phyloP scores from a whole-genome alignment of 2,113 vertebrate genomes.

The Hassar affinis region DNA sequence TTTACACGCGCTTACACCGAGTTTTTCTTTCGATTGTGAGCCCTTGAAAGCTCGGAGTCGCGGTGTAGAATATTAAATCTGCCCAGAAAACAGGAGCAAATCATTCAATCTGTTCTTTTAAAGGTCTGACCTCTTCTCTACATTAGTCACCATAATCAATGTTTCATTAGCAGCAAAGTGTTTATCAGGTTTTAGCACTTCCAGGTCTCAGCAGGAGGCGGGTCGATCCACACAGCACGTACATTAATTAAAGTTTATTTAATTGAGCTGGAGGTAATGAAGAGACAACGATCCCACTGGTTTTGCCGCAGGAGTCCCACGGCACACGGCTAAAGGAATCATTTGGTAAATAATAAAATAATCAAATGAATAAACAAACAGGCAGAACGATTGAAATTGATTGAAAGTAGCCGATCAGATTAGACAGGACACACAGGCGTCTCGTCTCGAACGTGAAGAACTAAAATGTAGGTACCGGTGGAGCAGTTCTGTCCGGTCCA shows the following conservation, averaged over 20 bases:
- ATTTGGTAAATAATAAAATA: neutral
- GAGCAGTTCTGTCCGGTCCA: constrained; percentile 96
- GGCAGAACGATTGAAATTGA: neutral
- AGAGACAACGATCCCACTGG: constrained; percentile 72
- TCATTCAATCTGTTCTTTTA: constrained; percentile 56
- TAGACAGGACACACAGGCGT: no score
- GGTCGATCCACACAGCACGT: constrained; percentile 88
- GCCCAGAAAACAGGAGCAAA: constrained; percentile 50
- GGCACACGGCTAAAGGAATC: neutral
- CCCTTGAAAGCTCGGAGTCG: constrained; percentile 70
- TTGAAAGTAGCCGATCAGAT: neutral
- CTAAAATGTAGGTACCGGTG: constrained; percentile 73
- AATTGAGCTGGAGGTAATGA: constrained; percentile 97
- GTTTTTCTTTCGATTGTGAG: constrained; percentile 62
- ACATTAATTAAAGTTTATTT: constrained; percentile 99
- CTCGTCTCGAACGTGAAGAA: no score
- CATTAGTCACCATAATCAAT: constrained; percentile 93
- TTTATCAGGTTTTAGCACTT: constrained; percentile 98
- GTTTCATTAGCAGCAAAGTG: constrained; percentile 98
- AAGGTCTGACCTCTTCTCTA: constrained; percentile 71
- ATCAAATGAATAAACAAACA: neutral
- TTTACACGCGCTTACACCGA: neutral
- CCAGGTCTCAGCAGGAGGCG: constrained; percentile 70
- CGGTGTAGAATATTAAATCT: constrained; percentile 73
- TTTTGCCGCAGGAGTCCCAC: constrained; percentile 27